These are phyloP conservation scores for Dryobates pubescens DNA, from an alignment of 2,797 vertebrate genomes.

Conservation along the genomic window DNA sequence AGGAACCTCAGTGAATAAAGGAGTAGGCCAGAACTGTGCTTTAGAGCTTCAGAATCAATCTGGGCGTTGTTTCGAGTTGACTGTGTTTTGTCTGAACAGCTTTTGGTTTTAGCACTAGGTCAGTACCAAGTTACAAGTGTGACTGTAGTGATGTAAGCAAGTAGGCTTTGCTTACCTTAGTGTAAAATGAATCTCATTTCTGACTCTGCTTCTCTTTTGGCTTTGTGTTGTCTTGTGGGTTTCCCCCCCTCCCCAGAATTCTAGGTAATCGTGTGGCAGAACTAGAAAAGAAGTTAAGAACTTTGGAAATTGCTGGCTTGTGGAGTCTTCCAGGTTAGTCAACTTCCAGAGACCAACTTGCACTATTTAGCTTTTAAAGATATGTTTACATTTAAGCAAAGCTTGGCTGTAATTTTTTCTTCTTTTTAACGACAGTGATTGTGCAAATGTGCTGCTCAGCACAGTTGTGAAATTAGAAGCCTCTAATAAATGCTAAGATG, in stretches of 20 bases:
- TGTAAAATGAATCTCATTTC: background rate
- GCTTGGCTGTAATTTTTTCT: background rate
- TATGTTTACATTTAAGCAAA: background rate
- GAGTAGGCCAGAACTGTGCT: background rate
- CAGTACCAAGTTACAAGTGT: background rate
- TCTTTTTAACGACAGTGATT: background rate
- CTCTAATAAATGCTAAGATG: background rate
- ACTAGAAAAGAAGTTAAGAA: slow-evolving; percentile 94
- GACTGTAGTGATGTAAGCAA: background rate
- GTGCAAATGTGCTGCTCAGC: background rate
- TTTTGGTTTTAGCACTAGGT: background rate
- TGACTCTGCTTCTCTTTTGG: background rate
- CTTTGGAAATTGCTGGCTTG: slow-evolving; percentile 94
- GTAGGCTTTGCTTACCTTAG: background rate
- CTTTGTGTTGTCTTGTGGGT: background rate
- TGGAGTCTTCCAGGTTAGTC: slow-evolving; percentile 96
- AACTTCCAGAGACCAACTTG: background rate
- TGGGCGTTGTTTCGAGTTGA: background rate
- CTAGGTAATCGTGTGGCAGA: slow-evolving; percentile 94
- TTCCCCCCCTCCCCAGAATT: slow-evolving; percentile 81
- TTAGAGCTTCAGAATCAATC: background rate
- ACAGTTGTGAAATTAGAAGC: background rate
- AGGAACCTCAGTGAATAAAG: slow-evolving; percentile 51
- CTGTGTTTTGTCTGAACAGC: background rate
- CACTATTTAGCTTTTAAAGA: background rate